phyloP scores from a whole-genome alignment of 2,797 vertebrate species.

The Simalia tracyae region DNA sequence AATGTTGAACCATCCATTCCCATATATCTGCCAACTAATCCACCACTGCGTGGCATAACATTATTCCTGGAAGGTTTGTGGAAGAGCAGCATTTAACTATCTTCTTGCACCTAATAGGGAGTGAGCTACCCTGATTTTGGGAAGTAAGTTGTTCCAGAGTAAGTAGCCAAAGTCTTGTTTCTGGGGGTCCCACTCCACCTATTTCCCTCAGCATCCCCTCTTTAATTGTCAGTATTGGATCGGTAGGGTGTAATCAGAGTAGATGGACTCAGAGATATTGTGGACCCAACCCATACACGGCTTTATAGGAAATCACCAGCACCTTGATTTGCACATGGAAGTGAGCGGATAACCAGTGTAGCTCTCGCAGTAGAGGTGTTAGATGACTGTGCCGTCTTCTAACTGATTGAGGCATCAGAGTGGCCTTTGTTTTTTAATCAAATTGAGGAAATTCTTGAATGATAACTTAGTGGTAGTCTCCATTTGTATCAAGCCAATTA shows the following conservation, averaged over 20 bases:
- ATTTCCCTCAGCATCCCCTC: neutral
- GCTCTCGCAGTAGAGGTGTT: neutral
- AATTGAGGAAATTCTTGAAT: slow-evolving; percentile 9
- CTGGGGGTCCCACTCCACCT: neutral
- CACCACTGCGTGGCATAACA: neutral
- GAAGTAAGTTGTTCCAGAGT: neutral
- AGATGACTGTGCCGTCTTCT: neutral
- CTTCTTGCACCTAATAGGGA: neutral
- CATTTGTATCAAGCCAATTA: neutral
- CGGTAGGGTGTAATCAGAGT: neutral
- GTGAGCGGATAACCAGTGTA: neutral
- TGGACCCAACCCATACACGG: neutral
- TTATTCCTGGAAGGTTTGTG: neutral
- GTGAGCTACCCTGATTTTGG: neutral
- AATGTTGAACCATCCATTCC: neutral
- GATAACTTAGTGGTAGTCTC: neutral
- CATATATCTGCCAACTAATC: neutral
- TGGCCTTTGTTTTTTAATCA: neutral
- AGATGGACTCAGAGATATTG: neutral
- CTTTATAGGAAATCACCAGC: neutral
- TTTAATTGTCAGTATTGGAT: neutral
- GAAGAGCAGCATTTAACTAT: neutral
- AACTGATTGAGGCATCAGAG: neutral
- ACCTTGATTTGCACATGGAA: neutral
- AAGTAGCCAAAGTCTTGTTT: neutral